Evolutionary conservation across 2,797 vertebrate genomes (phyloP).

Genomic region (Myotis pilosus): DNA sequence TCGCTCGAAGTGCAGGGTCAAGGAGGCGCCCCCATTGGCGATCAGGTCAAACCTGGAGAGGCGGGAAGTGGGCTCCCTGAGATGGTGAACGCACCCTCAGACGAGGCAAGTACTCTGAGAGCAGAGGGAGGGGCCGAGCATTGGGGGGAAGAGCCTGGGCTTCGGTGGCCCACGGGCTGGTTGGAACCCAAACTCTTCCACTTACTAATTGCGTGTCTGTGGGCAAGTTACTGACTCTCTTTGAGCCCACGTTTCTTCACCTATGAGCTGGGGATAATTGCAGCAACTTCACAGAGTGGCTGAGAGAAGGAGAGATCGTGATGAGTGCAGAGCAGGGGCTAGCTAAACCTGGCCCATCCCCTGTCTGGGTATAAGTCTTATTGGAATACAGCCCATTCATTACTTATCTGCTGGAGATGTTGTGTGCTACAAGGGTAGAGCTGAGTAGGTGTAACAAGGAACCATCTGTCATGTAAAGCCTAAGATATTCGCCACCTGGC

Average conservation of each 20-base stretch:
- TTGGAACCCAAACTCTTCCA: not conserved
- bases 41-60: slow-evolving; percentile 95
- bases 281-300: not conserved
- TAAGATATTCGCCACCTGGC: not conserved
- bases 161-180: not conserved
- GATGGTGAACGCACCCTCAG: not conserved
- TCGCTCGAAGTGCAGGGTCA: slow-evolving; percentile 96
- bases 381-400: not conserved
- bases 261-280: not conserved
- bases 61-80: not conserved
- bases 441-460: not conserved
- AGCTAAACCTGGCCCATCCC: not conserved
- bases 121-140: not conserved
- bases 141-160: too few species aligned
- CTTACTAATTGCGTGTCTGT: not conserved
- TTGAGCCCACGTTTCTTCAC: not conserved
- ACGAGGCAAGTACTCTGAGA: not conserved
- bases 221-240: not conserved
- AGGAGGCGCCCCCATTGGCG: slow-evolving; percentile 95
- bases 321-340: not conserved
- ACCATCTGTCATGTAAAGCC: not conserved
- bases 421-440: not conserved
- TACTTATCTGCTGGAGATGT: not conserved
- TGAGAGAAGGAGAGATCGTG: not conserved
- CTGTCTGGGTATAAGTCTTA: not conserved